Evolutionary conservation across 2,888 invertebrate genomes (phyloP), one percentile per base, ranked within the genome.

Genomic region (Dolomedes plantarius): DNA sequence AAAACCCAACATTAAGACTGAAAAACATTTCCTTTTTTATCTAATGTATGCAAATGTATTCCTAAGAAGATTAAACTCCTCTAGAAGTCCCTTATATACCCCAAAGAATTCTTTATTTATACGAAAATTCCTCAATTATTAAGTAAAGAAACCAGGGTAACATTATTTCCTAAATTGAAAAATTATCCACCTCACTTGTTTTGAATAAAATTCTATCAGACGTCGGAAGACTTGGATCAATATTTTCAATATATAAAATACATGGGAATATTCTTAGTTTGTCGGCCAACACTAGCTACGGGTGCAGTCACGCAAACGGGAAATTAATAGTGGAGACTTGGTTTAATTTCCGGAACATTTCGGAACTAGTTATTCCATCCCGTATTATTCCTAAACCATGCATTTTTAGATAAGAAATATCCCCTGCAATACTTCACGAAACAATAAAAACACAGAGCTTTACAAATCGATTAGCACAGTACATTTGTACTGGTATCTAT

Each of bases 141-240:
- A 23, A 23, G 19, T 56, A 56, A 19, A 56, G 23, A 56, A 56
- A 5, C 19, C 23, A 19, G 56, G 16, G 56, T 23, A 56, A 56
- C 56, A 56, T 56, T 56, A 19, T 56, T 23, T 46, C 16, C 56
- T 56, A 56, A 56, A 56, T 56, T 56, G 56, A 56, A 56, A 56
- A 23, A 56, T 56, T 56, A 56, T 56, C 56, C 56, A 23, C 19
- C 16, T 23, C 5, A 19, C 13, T 56, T 56, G 11, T 23, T 56
- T 19, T 56, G 56, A 56, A 23, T 56, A 56, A 56, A 56, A 23
- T 56, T 56, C 23, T 23, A 56, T 56, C 56, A 5, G 56, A 2
- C 23, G 2, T 16, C 11, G 13, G 46, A 36, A 5, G 7, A 16
- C 2, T n/a, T 6, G 19, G 23, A 56, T 56, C 56, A 56, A 56